Evolutionary conservation across 2,797 vertebrate genomes (phyloP).

Genomic region (Galaxias olidus): DNA sequence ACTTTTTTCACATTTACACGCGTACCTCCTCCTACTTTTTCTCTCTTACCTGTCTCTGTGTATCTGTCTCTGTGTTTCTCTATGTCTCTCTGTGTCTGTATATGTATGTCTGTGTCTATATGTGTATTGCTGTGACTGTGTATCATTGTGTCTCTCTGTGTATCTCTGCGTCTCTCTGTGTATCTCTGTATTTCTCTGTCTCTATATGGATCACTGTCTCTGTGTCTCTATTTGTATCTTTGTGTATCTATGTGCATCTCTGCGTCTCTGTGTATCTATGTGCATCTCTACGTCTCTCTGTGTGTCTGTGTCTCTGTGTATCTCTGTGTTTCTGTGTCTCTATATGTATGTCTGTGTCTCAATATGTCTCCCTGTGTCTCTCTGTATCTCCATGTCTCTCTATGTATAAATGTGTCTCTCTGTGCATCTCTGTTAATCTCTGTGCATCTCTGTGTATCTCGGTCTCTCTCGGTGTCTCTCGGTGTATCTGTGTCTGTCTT

Average conservation of each 20-base stretch:
- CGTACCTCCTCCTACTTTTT: not conserved
- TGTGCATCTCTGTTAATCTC: slow-evolving; percentile 20
- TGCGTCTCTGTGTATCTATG: slow-evolving; percentile 31
- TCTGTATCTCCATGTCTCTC: slow-evolving; percentile 21
- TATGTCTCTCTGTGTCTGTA: slow-evolving; percentile 25
- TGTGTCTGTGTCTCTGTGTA: slow-evolving; percentile 23
- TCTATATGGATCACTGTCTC: no score
- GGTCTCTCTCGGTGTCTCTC: no score
- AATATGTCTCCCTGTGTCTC: no score
- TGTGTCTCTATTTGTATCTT: slow-evolving; percentile 22
- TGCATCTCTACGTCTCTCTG: slow-evolving; percentile 25
- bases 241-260: no score
- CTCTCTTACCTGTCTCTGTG: slow-evolving; percentile 26
- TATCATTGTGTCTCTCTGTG: slow-evolving; percentile 30
- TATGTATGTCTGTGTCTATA: slow-evolving; percentile 14
- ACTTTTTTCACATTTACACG: not conserved
- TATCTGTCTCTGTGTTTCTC: slow-evolving; percentile 15
- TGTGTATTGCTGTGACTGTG: slow-evolving; percentile 26
- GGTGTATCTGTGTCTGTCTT: not conserved
- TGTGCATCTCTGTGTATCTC: slow-evolving; percentile 30
- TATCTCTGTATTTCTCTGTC: slow-evolving; percentile 21
- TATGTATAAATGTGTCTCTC: no score
- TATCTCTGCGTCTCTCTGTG: slow-evolving; percentile 30
- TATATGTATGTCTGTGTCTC: no score
- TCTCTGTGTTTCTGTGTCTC: no score